Base-by-base conservation (phyloP, 2,797 vertebrate genomes). In the Streptopelia turtur region DNA sequence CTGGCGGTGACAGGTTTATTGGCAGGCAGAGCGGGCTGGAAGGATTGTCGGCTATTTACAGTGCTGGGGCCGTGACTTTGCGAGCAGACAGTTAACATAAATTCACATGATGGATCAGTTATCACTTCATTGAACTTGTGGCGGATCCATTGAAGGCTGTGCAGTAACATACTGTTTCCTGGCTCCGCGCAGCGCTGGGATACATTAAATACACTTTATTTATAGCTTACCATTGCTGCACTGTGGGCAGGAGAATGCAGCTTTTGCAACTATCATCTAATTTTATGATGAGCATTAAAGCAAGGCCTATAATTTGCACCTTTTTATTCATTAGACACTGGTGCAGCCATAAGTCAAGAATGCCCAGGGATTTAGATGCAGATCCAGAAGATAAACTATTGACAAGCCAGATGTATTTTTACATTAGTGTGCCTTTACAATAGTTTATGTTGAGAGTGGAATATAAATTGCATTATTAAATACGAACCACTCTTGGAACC, bases 201-300 rank as follows among this genome's bases (percentile, higher is more conserved):
- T 97, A 95, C 98, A 98, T 98, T 98, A 98, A 98, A 98, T 98
- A 97, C 97, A 93, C 97, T 98, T 98, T 99, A 99, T 99, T 99
- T 99, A 99, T 98, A 95, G 97, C 98, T 93, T 81, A 84, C 97
- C 98, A 97, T 98, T 89, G 95, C 95, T 90, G 96, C 97, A 72
- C 98, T 97, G 97, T 97, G 97, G 98, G 96, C 98, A 98, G 98
- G 98, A 98, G 98, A 98, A 98, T 97, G 96, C 97, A 96, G 97
- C 98, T 98, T 98, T 96, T 98, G 98, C 98, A 98, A 98, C 98
- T 98, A 98, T 98, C 98, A 99, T 99, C 99, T 98, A 98, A 98
- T 98, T 99, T 99, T 99, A 99, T 97, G 99, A 99, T 98, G 98
- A 98, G 97, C 98, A 98, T 98, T 99, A 98, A 99, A 99, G 98